Conservation (phyloP, 2,797 vertebrate species). For the Sebastes miniatus region DNA sequence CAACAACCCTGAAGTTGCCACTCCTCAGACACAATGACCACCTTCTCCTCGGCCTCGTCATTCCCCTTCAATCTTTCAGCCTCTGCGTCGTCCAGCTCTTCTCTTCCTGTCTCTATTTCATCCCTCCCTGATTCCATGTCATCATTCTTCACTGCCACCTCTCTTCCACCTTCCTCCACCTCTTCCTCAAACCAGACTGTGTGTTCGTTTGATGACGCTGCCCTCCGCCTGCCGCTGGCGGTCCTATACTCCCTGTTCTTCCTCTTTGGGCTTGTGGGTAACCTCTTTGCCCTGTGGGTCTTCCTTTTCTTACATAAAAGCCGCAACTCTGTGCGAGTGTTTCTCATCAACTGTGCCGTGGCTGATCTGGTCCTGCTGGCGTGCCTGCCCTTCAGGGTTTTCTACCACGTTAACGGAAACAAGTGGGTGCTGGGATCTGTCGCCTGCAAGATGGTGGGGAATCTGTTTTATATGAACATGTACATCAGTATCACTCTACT, state of each 20-base stretch:
- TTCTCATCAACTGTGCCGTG: conserved; percentile 91
- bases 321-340: conserved; percentile 91
- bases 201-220: conserved; percentile 74
- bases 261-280: conserved; percentile 87
- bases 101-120: background rate
- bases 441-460: conserved; percentile 89
- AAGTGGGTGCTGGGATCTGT: conserved; percentile 82
- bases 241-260: conserved; percentile 88
- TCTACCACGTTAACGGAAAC: conserved; percentile 84
- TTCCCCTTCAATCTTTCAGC: background rate
- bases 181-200: rapidly evolving
- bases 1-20: background rate
- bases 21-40: conserved; percentile 25
- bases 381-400: conserved; percentile 91
- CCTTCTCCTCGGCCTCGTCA: background rate
- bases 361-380: conserved; percentile 91
- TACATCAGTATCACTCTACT: conserved; percentile 87
- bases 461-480: conserved; percentile 89
- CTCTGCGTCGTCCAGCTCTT: background rate
- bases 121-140: background rate
- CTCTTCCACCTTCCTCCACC: background rate
- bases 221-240: conserved; percentile 78
- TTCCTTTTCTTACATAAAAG: conserved; percentile 87
- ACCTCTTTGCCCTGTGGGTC: conserved; percentile 90
- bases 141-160: background rate